Evolutionary conservation across 1,140 invertebrate genomes (phyloP), one percentile per base, ranked within the genome.

Genomic region (Leucophenga varia): DNA sequence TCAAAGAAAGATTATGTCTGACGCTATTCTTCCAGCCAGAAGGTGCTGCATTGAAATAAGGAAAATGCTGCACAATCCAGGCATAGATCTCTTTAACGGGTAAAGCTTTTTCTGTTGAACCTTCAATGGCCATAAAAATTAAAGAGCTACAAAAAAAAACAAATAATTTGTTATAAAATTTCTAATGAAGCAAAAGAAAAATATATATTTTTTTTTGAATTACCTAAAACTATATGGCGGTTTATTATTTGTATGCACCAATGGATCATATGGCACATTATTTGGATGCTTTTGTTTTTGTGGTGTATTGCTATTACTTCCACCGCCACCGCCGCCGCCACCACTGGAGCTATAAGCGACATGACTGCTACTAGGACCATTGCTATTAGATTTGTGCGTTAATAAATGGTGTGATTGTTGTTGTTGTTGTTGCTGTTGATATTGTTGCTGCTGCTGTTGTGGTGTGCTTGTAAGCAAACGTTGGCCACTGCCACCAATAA

Each of bases 21-120:
- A 97, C 94, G 43, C 91, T 95, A 78, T 97, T 98, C 81, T 97
- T 98, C 95, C 95, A 98, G 14, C 95, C 95, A 60, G 91, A 94
- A 1, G 94, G 93, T 2, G 95, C 94, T 59, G 91, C 92, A 65
- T 91, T 89, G 77, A 97, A 98, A 77, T 97, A 98, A 0, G 95
- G 95, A 78, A 97, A 98, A 75, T 97, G 93, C 55, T 92, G 86
- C 55, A 95, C 79, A 51, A 98, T 97, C 95, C 95, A 98, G n/a
- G 92, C 86, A 71, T 98, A 98, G 57, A 98, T 97, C 74, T 97
- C 95, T 70, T 95, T 95, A 0, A 97, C 94, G 2, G 93, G 93
- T 43, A 96, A 72, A 5, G 92, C 91, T 72, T 95, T 90, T 34
- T 86, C 84, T 3, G 86, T 83, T 0, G 91, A 93, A 54, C 93